Base-by-base conservation (phyloP, 2,888 invertebrate species). In the Muschampia plurimacula region DNA sequence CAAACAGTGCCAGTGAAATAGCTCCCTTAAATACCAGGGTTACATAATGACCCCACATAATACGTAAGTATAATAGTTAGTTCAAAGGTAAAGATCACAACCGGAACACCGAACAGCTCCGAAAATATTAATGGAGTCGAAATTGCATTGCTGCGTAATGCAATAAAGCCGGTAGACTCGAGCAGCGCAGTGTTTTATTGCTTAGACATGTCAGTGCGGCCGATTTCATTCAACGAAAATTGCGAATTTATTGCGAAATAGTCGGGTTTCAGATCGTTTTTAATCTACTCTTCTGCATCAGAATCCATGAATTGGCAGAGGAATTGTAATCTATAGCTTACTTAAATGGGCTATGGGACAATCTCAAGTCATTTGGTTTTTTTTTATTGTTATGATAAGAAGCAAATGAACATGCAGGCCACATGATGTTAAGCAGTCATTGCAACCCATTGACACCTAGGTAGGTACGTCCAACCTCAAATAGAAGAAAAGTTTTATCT, bases 91-190 rank as follows among this genome's bases (percentile, higher is more conserved):
- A 70, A 77, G 74, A 75, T 78, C 77, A 76, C 83, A 82, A 86
- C 82, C 81, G 80, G 81, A 86, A 82, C 83, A 83, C 83, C 84
- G 84, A 90, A 88, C 86, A 85, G 84, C 86, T 84, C 82, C 79
- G 82, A 84, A 88, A 89, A 92, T 91, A 92, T 93, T 89, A 93
- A 93, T 93, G 89, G 89, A 86, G 86, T 87, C 89, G 88, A 91
- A 93, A 93, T 93, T 92, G 91, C 92, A 92, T 88, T 84, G 88
- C 88, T 83, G 85, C 84, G 86, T 82, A 85, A 86, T 87, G 90
- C 89, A 92, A 89, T 92, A 91, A 91, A 90, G 89, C 85, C 79
- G 78, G 85, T 80, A 81, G 84, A 86, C 82, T 81, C 77, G 77
- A 39, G 77, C 79, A 83, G 79, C 83, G 85, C 85, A 83, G 81